Evolutionary conservation across 2,888 invertebrate species (phyloP), one percentile per base, ranked within the genome.

Genomic region (Cosmia pyralina): DNA sequence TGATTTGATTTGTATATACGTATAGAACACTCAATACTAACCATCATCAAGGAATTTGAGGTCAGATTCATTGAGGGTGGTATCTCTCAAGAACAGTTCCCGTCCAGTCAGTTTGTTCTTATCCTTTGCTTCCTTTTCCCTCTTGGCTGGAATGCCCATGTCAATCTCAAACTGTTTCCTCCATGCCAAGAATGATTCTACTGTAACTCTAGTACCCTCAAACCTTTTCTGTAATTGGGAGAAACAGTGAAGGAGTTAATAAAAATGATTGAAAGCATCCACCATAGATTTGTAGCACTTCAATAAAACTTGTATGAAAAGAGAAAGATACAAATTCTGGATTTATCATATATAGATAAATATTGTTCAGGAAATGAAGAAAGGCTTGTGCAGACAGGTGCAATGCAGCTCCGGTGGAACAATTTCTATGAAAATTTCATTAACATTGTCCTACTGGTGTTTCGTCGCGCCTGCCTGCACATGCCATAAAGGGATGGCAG

Each of bases 101-200:
- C 97, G 97, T 22, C 99, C 99, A 0, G 99, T 99, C 55, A 99
- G 95, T 93, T 99, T 99, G 89, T 97, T 98, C 53, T 97, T 97
- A 77, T 98, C 98, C 79, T 97, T 97, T 46, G 97, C 97, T 64
- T 97, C 97, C 76, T 97, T 97, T 89, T 98, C 98, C 72, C 97
- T 96, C 90, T 97, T 97, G 8, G 97, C 97, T 0, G 97, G 96
- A 63, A 98, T 97, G 58, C 98, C 98, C 95, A 98, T 97, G 92
- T 99, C 99, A 50, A 97, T 97, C 92, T 99, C 99, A 96, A 99
- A 99, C 81, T 97, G 97, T 74, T 97, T 97, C 91, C 99, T 99
- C 99, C 99, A 99, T 41, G 97, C 98, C 89, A 99, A 94, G 94
- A 99, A 99, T 11, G 98, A 98, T 94, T 99, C 99, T 1, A 99